phyloP scores from a whole-genome alignment of 2,797 vertebrate species.

The Falco concolor region DNA sequence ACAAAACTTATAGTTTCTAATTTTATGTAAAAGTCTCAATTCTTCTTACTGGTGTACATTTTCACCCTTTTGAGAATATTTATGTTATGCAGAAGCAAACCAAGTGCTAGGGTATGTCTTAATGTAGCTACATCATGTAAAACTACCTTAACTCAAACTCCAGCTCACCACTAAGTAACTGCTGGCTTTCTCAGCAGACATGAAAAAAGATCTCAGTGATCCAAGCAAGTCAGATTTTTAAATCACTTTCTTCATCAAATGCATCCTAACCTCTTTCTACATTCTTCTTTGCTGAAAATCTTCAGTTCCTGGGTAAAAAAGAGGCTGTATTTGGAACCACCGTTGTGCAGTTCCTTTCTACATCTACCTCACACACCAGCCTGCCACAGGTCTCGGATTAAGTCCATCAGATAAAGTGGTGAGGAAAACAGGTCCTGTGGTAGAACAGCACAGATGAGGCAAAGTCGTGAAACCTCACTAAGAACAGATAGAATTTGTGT shows the following conservation, averaged over 20 bases:
- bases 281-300: neutral
- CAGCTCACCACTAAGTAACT: neutral
- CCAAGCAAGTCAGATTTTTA: neutral
- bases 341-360: neutral
- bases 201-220: neutral
- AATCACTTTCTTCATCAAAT: neutral
- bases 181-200: neutral
- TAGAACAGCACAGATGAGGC: neutral
- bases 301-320: neutral
- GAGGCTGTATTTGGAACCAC: neutral
- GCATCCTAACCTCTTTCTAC: neutral
- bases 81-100: neutral
- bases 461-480: neutral
- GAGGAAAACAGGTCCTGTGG: neutral
- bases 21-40: neutral
- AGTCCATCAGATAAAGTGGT: neutral
- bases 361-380: neutral
- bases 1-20: neutral
- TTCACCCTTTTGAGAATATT: neutral
- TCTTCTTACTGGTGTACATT: neutral
- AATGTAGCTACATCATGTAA: neutral
- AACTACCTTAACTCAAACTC: neutral
- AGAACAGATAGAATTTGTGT: neutral
- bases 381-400: neutral
- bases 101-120: neutral